Evolutionary conservation across 2,888 invertebrate genomes (phyloP).

Genomic region (Chloromyia formosa): DNA sequence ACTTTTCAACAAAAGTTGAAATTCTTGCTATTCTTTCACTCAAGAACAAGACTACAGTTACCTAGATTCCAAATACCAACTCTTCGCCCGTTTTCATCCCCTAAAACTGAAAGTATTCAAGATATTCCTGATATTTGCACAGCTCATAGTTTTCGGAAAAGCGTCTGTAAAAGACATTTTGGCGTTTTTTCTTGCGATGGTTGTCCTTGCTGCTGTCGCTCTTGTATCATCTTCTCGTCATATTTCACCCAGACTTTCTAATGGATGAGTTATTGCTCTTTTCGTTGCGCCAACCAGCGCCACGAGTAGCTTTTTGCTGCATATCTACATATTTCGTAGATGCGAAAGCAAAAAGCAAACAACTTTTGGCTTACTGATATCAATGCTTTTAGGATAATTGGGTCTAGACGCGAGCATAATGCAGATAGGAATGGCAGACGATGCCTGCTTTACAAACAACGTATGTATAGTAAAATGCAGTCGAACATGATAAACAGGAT

Average conservation of each 20-base stretch:
- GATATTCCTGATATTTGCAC: constrained; percentile 5
- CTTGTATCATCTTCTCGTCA: constrained; percentile 16
- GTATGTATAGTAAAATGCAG: not conserved
- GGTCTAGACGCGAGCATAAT: constrained; percentile 30
- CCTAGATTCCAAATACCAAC: not conserved
- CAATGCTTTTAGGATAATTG: constrained; percentile 38
- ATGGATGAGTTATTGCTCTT: constrained; percentile 22
- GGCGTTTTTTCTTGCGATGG: not conserved
- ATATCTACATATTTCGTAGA: not conserved
- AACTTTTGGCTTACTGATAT: constrained; percentile 27
- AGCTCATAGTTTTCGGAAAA: no score
- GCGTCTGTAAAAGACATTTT: not conserved
- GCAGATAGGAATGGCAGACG: constrained; percentile 6
- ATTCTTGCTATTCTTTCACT: constrained; percentile 7
- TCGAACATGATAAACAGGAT: not conserved
- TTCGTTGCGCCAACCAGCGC: not conserved
- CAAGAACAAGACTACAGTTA: not conserved
- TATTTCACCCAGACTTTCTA: constrained; percentile 16
- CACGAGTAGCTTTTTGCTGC: not conserved
- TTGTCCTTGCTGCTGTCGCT: constrained; percentile 5
- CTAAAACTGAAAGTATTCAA: constrained; percentile 18
- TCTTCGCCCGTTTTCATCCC: not conserved
- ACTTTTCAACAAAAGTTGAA: constrained; percentile 15
- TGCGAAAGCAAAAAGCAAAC: constrained; percentile 10
- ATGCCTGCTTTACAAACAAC: not conserved